phyloP scores from a whole-genome alignment of 2,888 invertebrate species.

The Macropis europaea region DNA sequence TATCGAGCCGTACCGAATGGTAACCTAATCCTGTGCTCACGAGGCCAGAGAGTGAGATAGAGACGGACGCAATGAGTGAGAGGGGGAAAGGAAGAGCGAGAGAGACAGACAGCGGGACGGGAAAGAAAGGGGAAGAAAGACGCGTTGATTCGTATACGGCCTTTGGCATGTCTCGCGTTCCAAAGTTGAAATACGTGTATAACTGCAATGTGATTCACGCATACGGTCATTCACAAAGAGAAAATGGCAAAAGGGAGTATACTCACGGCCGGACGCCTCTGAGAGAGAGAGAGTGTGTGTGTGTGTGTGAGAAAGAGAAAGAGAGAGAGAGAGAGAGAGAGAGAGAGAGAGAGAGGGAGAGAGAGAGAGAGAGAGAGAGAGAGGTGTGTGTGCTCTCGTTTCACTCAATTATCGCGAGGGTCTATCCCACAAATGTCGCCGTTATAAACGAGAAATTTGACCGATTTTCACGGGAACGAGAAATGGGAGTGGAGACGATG shows the following conservation, averaged over 20 bases:
- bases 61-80: not conserved
- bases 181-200: conserved; percentile 26
- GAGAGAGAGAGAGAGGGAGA: too few species aligned
- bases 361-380: too few species aligned
- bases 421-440: conserved; percentile 17
- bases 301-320: too few species aligned
- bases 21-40: conserved; percentile 46
- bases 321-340: too few species aligned
- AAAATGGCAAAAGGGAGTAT: conserved; percentile 10
- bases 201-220: conserved; percentile 6
- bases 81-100: not conserved
- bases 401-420: not conserved
- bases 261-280: conserved; percentile 42
- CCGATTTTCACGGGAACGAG: conserved; percentile 2
- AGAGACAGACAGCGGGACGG: not conserved
- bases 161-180: conserved; percentile 49
- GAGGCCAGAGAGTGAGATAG: conserved; percentile 26
- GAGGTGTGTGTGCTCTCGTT: too few species aligned
- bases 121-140: conserved; percentile 12
- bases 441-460: conserved; percentile 15
- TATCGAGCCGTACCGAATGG: conserved; percentile 26
- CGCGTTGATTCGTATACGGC: conserved; percentile 33
- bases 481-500: conserved; percentile 21
- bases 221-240: conserved; percentile 7
- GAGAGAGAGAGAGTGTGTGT: not conserved